phyloP scores from a whole-genome alignment of 2,888 invertebrate species.

The Dasysyrphus albostriatus region DNA sequence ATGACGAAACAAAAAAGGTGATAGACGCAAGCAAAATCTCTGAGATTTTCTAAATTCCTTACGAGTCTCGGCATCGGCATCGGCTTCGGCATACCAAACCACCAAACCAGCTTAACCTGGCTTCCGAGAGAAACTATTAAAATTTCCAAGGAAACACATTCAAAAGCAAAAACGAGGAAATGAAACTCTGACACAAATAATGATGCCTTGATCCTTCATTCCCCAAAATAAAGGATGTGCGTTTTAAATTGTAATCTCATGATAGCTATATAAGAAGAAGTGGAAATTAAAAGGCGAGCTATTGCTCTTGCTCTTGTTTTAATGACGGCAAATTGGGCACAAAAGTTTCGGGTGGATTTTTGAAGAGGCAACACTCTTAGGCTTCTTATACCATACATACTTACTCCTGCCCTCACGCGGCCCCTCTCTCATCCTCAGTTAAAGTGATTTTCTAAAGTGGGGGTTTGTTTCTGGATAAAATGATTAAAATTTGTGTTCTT shows the following conservation, averaged over 20 bases:
- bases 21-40: constrained; percentile 2
- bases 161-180: constrained; percentile 16
- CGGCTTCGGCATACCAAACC: constrained; percentile 28
- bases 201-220: not conserved
- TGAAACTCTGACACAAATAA: constrained; percentile 28
- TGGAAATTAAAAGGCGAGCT: constrained; percentile 35
- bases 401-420: too few species aligned
- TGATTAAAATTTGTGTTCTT: constrained; percentile 45
- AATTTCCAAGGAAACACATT: constrained; percentile 41
- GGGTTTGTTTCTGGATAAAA: constrained; percentile 22
- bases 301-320: constrained; percentile 42
- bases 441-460: not conserved
- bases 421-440: not conserved
- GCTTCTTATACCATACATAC: not conserved
- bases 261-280: constrained; percentile 24
- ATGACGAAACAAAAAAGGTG: constrained; percentile 1
- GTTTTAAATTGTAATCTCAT: constrained; percentile 39
- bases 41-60: constrained; percentile 29
- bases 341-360: constrained; percentile 13
- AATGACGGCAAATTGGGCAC: constrained; percentile 45
- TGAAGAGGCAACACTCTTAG: constrained; percentile 18
- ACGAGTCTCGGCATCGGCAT: constrained; percentile 9
- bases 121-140: constrained; percentile 39
- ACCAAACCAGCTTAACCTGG: constrained; percentile 28
- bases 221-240: constrained; percentile 38